Base-by-base conservation (phyloP, 2,797 vertebrate species). In the Spondyliosoma cantharus region DNA sequence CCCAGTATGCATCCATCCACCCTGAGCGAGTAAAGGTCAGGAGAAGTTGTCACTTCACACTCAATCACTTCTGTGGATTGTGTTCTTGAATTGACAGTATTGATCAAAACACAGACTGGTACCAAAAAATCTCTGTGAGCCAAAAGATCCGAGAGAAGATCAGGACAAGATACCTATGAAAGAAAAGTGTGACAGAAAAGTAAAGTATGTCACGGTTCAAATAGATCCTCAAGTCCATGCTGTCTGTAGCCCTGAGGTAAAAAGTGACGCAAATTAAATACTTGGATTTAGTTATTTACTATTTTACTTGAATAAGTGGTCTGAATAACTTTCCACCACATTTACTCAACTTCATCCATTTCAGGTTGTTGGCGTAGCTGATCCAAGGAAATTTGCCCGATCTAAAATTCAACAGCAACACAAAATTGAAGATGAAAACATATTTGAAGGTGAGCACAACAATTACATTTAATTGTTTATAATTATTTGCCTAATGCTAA, bases 321-420 rank as follows among this genome's bases (percentile, higher is more conserved):
- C 37, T 25, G 8, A 61, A 32, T n/a, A 37, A 37, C 37, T 37
- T 37, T 2, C 7, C 7, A 6, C 4, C 63, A 58, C 16, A 37
- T 64, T 71, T 65, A 11, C 4, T 68, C 0, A 53, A 45, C 43
- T 19, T 48, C 52, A 32, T 50, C 7, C 3, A 8, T 20, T 60
- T 63, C 85, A 96, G 94, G 93, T 94, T 66, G 90, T 95, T 61
- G 95, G 92, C 80, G 91, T 95, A 56, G 95, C 95, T 71, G 95
- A 95, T 86, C 88, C 91, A 27, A 94, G 94, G 59, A 83, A 81
- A 60, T 93, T 95, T 93, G 93, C 93, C n/a, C 91, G 93, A 16
- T 81, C 91, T 29, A 93, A 93, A 85, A 90, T 96, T 72, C 82
- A 94, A 68, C 64, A 90, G n/a, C 65, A 78, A 27, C 86, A 95